Evolutionary conservation across 2,113 vertebrate species (phyloP).

Genomic region (Proterorhinus semilunaris): DNA sequence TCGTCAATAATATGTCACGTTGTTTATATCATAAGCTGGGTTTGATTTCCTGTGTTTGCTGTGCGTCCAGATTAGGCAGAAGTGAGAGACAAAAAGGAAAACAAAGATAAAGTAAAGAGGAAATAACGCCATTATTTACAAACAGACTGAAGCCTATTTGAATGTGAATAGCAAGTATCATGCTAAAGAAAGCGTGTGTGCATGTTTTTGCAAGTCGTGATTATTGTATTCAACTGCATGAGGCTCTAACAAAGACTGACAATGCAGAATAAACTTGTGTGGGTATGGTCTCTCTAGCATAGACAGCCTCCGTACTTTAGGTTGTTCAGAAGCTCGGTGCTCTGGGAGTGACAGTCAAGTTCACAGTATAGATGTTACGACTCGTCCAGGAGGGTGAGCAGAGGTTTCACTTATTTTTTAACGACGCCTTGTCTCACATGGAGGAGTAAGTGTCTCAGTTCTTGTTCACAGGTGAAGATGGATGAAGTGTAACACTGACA

Average conservation of each 20-base stretch:
- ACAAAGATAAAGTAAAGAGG: not conserved
- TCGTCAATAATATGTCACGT: constrained; percentile 2
- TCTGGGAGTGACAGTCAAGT: no score
- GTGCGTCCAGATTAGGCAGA: not conserved
- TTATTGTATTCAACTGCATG: not conserved
- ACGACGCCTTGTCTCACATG: no score
- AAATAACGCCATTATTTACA: not conserved
- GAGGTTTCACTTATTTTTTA: no score
- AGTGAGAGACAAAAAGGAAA: not conserved
- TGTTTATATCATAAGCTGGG: not conserved
- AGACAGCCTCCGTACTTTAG: not conserved
- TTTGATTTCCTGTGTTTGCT: constrained; percentile 4
- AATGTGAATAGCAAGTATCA: not conserved
- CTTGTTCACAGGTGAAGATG: no score
- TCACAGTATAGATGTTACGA: no score
- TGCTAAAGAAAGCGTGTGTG: not conserved
- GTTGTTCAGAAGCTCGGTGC: no score
- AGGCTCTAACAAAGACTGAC: not conserved
- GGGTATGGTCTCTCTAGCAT: not conserved
- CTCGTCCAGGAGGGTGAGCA: no score
- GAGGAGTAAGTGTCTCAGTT: no score
- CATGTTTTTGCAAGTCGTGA: not conserved
- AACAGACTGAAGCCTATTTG: not conserved
- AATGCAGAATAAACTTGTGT: not conserved
- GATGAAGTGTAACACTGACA: no score